Conservation (phyloP, 2,113 vertebrate species). For the Phoxinus phoxinus region DNA sequence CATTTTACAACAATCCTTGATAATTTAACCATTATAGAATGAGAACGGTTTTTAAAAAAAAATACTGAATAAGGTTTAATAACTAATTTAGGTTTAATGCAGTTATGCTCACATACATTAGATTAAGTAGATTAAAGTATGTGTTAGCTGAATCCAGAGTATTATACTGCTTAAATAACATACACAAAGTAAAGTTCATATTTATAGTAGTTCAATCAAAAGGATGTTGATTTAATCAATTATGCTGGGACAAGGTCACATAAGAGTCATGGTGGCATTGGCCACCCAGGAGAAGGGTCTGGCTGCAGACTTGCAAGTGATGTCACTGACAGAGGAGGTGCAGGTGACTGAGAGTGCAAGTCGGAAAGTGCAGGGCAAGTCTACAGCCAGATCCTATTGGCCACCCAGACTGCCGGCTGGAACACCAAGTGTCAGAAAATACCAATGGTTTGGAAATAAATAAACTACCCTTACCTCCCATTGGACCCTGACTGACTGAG, state of each 20-base stretch:
- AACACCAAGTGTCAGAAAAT: not conserved
- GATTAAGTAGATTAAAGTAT: slow-evolving; percentile 71
- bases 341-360: too few relatives aligned
- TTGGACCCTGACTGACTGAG: slow-evolving; percentile 73
- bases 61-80: not conserved
- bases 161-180: not conserved
- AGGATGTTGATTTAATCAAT: not conserved
- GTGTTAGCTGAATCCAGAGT: slow-evolving; percentile 72
- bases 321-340: too few relatives aligned
- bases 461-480: slow-evolving; percentile 84
- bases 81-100: not conserved
- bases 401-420: not conserved
- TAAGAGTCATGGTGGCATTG: not conserved
- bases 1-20: not conserved
- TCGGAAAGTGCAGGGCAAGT: too few relatives aligned
- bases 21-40: not conserved
- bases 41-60: not conserved
- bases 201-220: not conserved
- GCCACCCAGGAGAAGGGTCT: too few relatives aligned
- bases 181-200: not conserved
- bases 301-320: too few relatives aligned
- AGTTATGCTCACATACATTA: slow-evolving; percentile 4
- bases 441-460: not conserved
- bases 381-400: too few relatives aligned
- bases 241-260: not conserved